These are phyloP conservation scores for Unio pictorum DNA, from an alignment of 2,888 invertebrate species.

Conservation along the genomic window DNA sequence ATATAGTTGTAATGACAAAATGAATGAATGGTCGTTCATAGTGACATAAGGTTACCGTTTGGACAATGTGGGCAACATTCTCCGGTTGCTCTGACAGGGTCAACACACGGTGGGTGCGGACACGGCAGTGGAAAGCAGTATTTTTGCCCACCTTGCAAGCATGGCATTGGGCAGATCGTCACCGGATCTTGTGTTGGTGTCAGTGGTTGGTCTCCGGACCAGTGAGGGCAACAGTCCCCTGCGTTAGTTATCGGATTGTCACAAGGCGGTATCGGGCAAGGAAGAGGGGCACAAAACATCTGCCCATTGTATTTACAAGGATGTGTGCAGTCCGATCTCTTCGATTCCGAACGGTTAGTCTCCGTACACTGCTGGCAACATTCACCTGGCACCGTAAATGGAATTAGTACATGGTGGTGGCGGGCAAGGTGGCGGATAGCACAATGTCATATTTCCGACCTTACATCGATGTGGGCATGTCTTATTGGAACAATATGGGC, in stretches of 20 bases:
- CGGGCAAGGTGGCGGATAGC: slow-evolving; percentile 21
- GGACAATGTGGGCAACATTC: slow-evolving; percentile 28
- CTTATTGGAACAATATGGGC: slow-evolving; percentile 15
- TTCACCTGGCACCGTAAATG: slow-evolving; percentile 8
- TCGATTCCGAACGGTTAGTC: too few species aligned
- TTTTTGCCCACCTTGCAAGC: slow-evolving; percentile 18
- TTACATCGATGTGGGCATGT: slow-evolving; percentile 20
- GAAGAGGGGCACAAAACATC: too few species aligned
- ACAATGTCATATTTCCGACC: slow-evolving; percentile 18
- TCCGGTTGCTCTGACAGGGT: slow-evolving; percentile 9
- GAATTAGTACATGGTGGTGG: slow-evolving; percentile 18
- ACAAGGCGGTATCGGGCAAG: too few species aligned
- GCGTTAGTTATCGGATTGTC: too few species aligned
- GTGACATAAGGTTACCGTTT: slow-evolving; percentile 8
- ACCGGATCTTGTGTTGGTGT: too few species aligned
- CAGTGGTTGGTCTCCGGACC: too few species aligned
- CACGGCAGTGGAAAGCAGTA: slow-evolving; percentile 21
- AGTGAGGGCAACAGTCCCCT: too few species aligned
- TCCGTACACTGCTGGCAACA: slow-evolving; percentile 19
- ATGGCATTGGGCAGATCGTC: slow-evolving; percentile 14
- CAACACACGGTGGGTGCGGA: slow-evolving; percentile 18
- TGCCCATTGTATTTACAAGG: too few species aligned
- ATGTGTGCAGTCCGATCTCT: too few species aligned
- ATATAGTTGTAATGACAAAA: too few species aligned
- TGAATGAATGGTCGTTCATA: too few species aligned